Evolutionary conservation across 2,797 vertebrate species (phyloP).

Genomic region (Bradypus variegatus): DNA sequence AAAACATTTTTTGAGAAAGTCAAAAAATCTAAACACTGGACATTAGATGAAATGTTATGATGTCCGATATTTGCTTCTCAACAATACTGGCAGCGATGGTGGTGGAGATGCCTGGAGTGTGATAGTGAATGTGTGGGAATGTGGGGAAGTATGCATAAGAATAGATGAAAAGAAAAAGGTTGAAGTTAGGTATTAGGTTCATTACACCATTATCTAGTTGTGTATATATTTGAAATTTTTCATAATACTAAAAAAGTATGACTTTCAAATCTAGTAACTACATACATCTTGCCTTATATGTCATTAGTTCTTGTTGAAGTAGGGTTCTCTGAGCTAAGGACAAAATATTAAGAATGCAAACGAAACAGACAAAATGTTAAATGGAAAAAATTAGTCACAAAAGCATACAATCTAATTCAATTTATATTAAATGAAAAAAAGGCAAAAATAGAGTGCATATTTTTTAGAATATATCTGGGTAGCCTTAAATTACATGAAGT

Average conservation of each 20-base stretch:
- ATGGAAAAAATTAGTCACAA: not conserved
- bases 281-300: slow-evolving; percentile 72
- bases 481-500: not conserved
- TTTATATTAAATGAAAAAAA: not conserved
- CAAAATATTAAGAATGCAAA: slow-evolving; percentile 73
- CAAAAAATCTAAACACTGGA: too few relatives aligned
- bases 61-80: too few relatives aligned
- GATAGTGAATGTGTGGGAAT: too few relatives aligned
- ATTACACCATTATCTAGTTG: not conserved
- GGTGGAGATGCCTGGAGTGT: too few relatives aligned
- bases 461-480: not conserved
- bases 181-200: not conserved
- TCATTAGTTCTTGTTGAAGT: slow-evolving; percentile 83
- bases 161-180: not conserved
- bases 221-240: not conserved
- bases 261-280: not conserved
- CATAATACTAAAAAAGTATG: not conserved
- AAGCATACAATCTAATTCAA: not conserved
- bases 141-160: too few relatives aligned
- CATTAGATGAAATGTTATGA: too few relatives aligned
- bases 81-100: too few relatives aligned
- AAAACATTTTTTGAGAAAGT: too few relatives aligned
- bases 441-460: not conserved
- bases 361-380: not conserved
- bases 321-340: slow-evolving; percentile 87